These are phyloP conservation scores for Chroicocephalus ridibundus DNA, from an alignment of 2,113 vertebrate species.

Conservation along the genomic window DNA sequence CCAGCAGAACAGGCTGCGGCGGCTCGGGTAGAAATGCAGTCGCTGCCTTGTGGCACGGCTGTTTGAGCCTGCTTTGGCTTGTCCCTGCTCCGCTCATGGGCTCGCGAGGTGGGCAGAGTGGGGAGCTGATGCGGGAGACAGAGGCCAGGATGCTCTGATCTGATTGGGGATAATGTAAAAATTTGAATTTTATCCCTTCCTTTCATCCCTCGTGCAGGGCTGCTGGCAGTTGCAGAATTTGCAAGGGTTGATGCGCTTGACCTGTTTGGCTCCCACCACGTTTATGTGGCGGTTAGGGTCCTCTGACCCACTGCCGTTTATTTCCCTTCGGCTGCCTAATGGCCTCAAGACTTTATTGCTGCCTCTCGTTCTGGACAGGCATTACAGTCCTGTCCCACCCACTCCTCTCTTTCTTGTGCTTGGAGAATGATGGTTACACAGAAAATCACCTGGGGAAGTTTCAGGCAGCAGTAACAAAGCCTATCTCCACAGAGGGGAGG, in stretches of 20 bases:
- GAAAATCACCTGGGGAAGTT: constrained; percentile 72
- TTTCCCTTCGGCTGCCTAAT: neutral
- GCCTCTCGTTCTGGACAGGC: neutral
- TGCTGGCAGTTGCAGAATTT: neutral
- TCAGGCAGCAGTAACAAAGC: constrained; percentile 63
- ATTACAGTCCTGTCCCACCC: neutral
- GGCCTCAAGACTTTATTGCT: neutral
- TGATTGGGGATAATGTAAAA: too few species aligned
- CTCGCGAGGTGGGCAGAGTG: neutral
- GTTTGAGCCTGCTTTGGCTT: neutral
- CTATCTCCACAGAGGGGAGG: constrained; percentile 57
- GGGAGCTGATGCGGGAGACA: neutral
- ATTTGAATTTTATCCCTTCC: neutral
- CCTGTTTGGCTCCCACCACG: neutral
- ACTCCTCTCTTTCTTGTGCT: neutral
- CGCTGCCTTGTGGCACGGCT: neutral
- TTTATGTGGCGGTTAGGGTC: accelerated
- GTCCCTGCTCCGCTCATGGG: neutral
- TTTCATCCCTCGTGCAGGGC: neutral
- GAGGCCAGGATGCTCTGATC: neutral
- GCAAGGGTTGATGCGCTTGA: neutral
- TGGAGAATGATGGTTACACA: neutral
- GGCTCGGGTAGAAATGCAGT: neutral
- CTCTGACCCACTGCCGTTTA: neutral
- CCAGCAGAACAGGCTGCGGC: neutral